Conservation (phyloP, 2,888 invertebrate species). For the Apotomis turbidana region DNA sequence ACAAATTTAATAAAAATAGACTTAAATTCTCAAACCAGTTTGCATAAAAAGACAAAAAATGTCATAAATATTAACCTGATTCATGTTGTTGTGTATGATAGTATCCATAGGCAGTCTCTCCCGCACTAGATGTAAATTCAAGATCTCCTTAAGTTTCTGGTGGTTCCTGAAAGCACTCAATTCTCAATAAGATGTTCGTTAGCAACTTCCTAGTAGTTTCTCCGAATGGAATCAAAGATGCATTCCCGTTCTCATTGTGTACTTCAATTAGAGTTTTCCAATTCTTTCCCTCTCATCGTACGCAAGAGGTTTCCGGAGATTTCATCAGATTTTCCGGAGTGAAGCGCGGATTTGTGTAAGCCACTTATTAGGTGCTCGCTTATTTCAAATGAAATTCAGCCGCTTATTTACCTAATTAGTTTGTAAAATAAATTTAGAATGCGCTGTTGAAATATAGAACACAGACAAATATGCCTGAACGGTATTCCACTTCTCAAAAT, state of each 20-base stretch:
- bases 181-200: constrained; percentile 14
- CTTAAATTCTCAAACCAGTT: too few species aligned
- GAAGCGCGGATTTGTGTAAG: constrained; percentile 22
- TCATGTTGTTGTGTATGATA: constrained; percentile 88
- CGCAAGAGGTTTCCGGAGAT: constrained; percentile 16
- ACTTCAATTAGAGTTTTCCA: constrained; percentile 35
- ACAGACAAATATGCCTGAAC: neutral
- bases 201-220: constrained; percentile 9
- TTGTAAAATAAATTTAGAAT: too few species aligned
- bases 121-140: constrained; percentile 92
- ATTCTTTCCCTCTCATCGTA: constrained; percentile 19
- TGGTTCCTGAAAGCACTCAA: constrained; percentile 80
- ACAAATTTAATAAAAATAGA: neutral
- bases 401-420: neutral
- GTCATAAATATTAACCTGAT: constrained; percentile 81
- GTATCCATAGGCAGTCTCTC: constrained; percentile 90
- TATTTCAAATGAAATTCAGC: constrained; percentile 17
- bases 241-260: constrained; percentile 29
- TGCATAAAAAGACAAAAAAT: neutral
- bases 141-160: constrained; percentile 88
- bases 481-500: too few species aligned
- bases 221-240: constrained; percentile 5
- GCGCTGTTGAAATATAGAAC: neutral
- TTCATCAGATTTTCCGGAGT: constrained; percentile 15
- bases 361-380: constrained; percentile 13